Base-by-base conservation (phyloP, 2,113 vertebrate species). In the Bujurquina vittata region DNA sequence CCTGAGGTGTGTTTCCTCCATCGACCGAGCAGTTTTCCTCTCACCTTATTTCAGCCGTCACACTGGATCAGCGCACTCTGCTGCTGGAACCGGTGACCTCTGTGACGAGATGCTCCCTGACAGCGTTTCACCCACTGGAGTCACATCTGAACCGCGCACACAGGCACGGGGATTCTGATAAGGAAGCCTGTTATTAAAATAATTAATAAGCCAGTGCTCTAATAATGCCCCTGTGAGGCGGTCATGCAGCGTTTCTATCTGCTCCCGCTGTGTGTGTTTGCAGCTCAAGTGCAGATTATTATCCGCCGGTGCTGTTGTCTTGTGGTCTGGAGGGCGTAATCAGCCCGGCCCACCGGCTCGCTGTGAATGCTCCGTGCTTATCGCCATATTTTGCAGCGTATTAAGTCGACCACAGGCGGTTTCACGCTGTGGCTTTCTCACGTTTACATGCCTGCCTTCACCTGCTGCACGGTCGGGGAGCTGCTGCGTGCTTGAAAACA, bases 341-440 rank as follows among this genome's bases (percentile, higher is more conserved):
- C 76, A 33, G 76, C 40, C 83, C 56, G 33, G 23, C 81, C 84
- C 88, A 52, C 80, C 2, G 26, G 74, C 81, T 52, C 56, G 84
- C 85, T 85, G 84, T 52, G 80, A 90, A 89, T 87, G 89, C 84
- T 60, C 81, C 18, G 9, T 57, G 52, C 86, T 93, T 92, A 92
- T 75, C 90, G 23, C 86, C 84, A 85, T 76, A 77, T 90, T 87
- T 89, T 83, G 67, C 79, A 81, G 82, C 18, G 46, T 59, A 83
- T 81, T 82, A 86, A 89, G 58, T 75, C 43, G 58, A 88, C 87
- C 89, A n/a, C 86, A 89, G 88, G 82, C 90, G 29, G 81, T 86
- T 81, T 85, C 84, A 86, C 84, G n/a, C 84, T 56, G 80, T 7
- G 94, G 95, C 95, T 94, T 94, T 94, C 96, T 96, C 95, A 96